Base-by-base conservation (phyloP, 2,113 vertebrate genomes). In the Epinephelus cyanopodus region DNA sequence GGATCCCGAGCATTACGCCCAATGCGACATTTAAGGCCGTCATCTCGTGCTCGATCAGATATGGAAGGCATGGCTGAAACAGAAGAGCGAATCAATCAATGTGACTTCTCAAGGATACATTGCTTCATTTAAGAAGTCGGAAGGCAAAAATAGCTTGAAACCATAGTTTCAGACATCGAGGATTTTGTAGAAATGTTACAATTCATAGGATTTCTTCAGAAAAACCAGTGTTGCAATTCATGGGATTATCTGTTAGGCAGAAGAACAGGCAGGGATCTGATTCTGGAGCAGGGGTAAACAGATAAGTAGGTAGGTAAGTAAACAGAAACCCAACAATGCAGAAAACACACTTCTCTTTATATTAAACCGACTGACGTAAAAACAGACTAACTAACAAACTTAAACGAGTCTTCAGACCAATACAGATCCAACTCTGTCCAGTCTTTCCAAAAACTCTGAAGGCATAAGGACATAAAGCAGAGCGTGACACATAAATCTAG, bases 41-140 rank as follows among this genome's bases (percentile, higher is more conserved):
- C 0, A 67, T 1, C 0, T 5, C 0, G 1, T 19, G 0, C 0
- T 1, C 13, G 6, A 77, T 12, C 2, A 91, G 0, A 48, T 21
- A 19, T 7, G 66, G 52, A 64, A 91, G 19, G 19, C 91, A 93
- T 3, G 89, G 12, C 92, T 93, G 78, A 62, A 88, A 88, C 13
- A 86, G 5, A 17, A 62, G 47, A 78, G 19, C 0, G 18, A 18
- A 71, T 64, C 17, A 60, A 5, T 82, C 25, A 77, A 15, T 39
- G 2, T 10, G 15, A 68, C 25, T 11, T 63, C 42, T 60, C 33
- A 61, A 27, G 19, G 12, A 19, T 37, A 7, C 17, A 13, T 39
- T 19, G 29, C 48, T 54, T 42, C 6, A 53, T 74, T 62, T 18
- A 50, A 37, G 14, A 4, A 6, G 1, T 21, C 10, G 21, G 15